phyloP scores from a whole-genome alignment of 2,113 vertebrate species.

The Pelusios castaneus region DNA sequence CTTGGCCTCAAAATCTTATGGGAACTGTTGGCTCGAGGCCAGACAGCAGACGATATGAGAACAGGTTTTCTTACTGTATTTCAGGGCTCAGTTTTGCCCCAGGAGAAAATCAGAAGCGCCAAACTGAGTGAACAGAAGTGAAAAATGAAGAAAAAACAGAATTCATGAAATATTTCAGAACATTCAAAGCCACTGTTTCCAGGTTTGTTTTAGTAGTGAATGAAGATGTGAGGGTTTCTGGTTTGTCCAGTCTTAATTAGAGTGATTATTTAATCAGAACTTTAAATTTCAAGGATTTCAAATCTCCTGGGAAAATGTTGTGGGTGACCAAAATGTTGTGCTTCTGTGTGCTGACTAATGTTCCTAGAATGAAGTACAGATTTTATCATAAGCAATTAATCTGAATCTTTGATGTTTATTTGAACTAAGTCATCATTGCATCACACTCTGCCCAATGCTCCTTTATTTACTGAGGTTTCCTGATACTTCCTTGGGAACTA shows the following conservation, averaged over 20 bases:
- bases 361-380: not conserved
- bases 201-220: not conserved
- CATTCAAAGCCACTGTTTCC: not conserved
- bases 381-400: not conserved
- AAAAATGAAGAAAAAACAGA: not conserved
- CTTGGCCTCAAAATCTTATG: not conserved
- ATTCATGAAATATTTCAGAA: not conserved
- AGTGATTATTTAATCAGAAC: not conserved
- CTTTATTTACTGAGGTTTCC: not conserved
- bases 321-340: constrained; percentile 12
- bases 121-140: not conserved
- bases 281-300: constrained; percentile 26
- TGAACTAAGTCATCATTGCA: not conserved
- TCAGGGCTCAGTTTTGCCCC: not conserved
- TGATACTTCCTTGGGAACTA: not conserved
- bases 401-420: not conserved
- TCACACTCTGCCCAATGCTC: not conserved
- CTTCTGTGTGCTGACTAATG: constrained; percentile 37
- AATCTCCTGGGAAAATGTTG: constrained; percentile 13
- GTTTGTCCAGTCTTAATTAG: not conserved
- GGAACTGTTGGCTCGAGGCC: not conserved
- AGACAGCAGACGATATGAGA: not conserved
- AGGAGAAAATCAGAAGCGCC: not conserved
- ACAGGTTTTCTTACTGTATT: not conserved
- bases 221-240: not conserved